phyloP scores from a whole-genome alignment of 2,113 vertebrate genomes.

The Crotalus helleri region DNA sequence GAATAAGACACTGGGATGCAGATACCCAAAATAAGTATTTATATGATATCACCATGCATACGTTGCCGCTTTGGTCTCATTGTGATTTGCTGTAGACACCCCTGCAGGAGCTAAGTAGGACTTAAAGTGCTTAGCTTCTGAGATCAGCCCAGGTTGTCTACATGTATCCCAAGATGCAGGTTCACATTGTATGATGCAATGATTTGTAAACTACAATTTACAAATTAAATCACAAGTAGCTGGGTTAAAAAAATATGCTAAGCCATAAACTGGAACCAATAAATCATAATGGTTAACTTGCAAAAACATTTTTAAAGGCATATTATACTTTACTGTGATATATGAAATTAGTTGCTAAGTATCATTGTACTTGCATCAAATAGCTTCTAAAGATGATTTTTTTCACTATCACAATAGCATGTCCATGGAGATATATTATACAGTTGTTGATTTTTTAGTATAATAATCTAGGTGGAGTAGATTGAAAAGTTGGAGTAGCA shows the following conservation, averaged over 20 bases:
- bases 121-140: neutral
- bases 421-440: neutral
- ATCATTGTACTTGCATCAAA: neutral
- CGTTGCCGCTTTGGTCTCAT: neutral
- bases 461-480: neutral
- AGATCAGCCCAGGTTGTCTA: neutral
- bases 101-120: neutral
- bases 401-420: neutral
- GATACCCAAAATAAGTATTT: neutral
- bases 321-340: neutral
- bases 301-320: neutral
- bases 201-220: neutral
- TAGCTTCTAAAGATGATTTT: neutral
- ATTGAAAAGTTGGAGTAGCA: neutral
- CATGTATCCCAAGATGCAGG: neutral
- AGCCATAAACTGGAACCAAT: neutral
- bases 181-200: neutral
- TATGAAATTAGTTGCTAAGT: neutral
- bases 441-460: neutral
- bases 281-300: neutral
- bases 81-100: neutral
- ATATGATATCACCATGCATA: neutral
- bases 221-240: neutral
- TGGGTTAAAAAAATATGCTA: neutral
- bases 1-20: neutral